Evolutionary conservation across 2,888 invertebrate species (phyloP), one percentile per base, ranked within the genome.

Genomic region (Pterobdella sp.): DNA sequence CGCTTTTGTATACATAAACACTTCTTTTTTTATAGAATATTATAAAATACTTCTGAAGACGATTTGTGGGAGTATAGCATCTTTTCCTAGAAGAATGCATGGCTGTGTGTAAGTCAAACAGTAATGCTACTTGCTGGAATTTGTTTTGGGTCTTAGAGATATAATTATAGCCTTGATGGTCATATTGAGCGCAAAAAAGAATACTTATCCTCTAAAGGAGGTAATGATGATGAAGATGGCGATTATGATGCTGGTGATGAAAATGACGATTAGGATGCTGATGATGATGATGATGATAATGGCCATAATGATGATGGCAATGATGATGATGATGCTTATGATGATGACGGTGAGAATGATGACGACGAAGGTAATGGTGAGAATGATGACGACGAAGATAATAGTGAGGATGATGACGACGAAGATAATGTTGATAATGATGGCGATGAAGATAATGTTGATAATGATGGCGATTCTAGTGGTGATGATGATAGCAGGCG

Each of bases 171-270:
- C n/a, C n/a, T n/a, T n/a, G n/a, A n/a, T n/a, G n/a, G n/a, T n/a
- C n/a, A n/a, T n/a, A n/a, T n/a, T n/a, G n/a, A n/a, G n/a, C n/a
- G n/a, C n/a, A n/a, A n/a, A n/a, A n/a, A n/a, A n/a, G n/a, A n/a
- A n/a, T n/a, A n/a, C n/a, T n/a, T n/a, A n/a, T n/a, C n/a, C n/a
- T n/a, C n/a, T n/a, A n/a, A n/a, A n/a, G n/a, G n/a, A n/a, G n/a
- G n/a, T 69, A 52, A 69, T 69, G 49, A 32, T 71, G 63, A 63
- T 63, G 35, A 71, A 34, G 60, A 60, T 71, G 60, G 14, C 1
- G 71, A 71, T 34, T 60, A 60, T 71, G 64, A 71, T 71, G 65
- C 65, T 37, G 49, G 37, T 65, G 66, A 66, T 66, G 72, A 66
- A 26, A 37, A 35, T 66, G 49, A 72, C 42, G 7, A 65, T 66